Base-by-base conservation (phyloP, 1,140 invertebrate species). In the Thaumatotibia leucotreta region DNA sequence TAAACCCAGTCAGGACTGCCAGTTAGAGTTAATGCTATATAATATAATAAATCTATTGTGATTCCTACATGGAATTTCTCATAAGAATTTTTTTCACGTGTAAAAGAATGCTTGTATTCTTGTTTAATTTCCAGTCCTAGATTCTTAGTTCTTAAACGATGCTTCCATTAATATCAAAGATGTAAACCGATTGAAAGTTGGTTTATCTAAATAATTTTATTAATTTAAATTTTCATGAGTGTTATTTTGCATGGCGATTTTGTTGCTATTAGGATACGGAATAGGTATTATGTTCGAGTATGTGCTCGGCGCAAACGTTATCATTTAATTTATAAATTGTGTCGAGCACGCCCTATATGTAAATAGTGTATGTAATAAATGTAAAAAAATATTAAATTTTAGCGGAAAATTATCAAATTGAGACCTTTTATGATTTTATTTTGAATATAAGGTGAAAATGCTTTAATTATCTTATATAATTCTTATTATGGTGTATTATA, bases 151-250 rank as follows among this genome's bases (percentile, higher is more conserved):
- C 74, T 83, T 77, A 83, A 90, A 87, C 86, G 83, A 88, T 89
- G 86, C 88, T 91, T 91, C 88, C 88, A 91, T 87, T 89, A 81
- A 89, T 91, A 89, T 91, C 88, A 91, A 89, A 91, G 88, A 91
- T 76, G 79, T 85, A 73, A 82, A 82, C 77, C 84, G 78, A 86
- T 91, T 88, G 54, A 79, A 88, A 89, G 88, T 91, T 84, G 88
- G 76, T 85, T 84, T 77, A 80, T 79, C 65, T 86, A 83, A 77
- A 82, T 82, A 83, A 80, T 81, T 82, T 81, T 84, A 75, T 75
- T 77, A 82, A 79, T 80, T 84, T 82, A 83, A 77, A 76, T 83
- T 73, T 82, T 83, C 75, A 76, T 76, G 76, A 84, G 88, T 86
- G 85, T 88, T 85, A 89, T 88, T 84, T 82, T 85, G 86, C 80